These are phyloP conservation scores for Aythya fuligula DNA, from an alignment of 2,797 vertebrate species.

Conservation along the genomic window DNA sequence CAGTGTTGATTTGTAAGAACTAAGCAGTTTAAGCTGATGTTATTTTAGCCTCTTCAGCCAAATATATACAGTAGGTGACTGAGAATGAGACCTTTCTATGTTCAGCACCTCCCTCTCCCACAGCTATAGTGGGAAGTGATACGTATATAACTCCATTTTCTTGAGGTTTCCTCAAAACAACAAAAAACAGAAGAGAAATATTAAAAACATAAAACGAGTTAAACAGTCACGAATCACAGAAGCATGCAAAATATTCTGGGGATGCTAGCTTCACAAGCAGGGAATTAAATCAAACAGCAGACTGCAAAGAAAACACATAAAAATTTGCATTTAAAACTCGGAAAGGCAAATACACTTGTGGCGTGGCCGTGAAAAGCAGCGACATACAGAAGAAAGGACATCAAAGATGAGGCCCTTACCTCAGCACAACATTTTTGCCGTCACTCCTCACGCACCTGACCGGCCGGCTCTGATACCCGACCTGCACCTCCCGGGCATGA, in stretches of 20 bases:
- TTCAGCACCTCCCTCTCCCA: not conserved
- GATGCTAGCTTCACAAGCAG: not conserved
- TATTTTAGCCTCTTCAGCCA: not conserved
- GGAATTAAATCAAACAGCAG: not conserved
- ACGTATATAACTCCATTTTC: not conserved
- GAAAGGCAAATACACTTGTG: fast-evolving
- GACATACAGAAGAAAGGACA: not conserved
- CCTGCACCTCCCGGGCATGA: slow-evolving; percentile 81
- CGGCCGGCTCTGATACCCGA: slow-evolving; percentile 91
- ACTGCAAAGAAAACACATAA: not conserved
- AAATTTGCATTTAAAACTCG: not conserved
- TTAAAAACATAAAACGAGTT: slow-evolving; percentile 30
- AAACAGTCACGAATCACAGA: not conserved
- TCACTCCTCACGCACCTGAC: slow-evolving; percentile 89
- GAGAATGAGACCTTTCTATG: not conserved
- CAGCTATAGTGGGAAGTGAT: not conserved
- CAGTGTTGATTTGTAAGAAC: not conserved
- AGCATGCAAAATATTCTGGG: not conserved
- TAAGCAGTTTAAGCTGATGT: not conserved
- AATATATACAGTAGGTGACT: not conserved
- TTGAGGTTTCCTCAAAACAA: not conserved
- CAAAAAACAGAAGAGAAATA: not conserved
- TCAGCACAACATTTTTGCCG: slow-evolving; percentile 86
- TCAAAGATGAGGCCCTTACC: slow-evolving; percentile 79
- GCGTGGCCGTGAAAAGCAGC: not conserved